These are phyloP conservation scores for Triplophysa dalaica DNA, from an alignment of 2,113 vertebrate genomes.

Conservation along the genomic window DNA sequence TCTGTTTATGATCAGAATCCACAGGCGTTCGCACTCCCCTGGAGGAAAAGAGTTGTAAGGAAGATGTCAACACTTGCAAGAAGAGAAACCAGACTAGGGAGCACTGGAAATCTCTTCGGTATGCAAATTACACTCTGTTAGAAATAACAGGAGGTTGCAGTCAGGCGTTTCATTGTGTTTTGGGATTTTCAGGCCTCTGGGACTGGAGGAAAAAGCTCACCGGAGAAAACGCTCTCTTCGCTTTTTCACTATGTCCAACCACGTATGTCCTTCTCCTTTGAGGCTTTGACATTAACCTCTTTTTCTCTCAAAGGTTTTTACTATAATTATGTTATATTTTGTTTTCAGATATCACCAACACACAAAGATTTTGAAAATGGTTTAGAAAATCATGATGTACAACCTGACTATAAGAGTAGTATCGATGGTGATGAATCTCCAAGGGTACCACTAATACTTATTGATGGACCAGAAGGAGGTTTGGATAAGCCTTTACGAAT, in stretches of 20 bases:
- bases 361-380: slow-evolving; percentile 14
- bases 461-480: slow-evolving; percentile 53
- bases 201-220: slow-evolving; percentile 37
- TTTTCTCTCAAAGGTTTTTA: neutral
- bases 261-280: slow-evolving; percentile 29
- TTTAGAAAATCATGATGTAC: slow-evolving; percentile 1
- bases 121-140: neutral
- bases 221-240: slow-evolving; percentile 53
- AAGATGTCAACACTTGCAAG: slow-evolving; percentile 25
- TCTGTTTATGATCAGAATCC: slow-evolving; percentile 38
- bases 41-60: slow-evolving; percentile 4
- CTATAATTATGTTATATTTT: neutral
- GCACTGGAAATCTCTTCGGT: slow-evolving; percentile 41
- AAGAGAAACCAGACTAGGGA: slow-evolving; percentile 27
- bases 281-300: neutral
- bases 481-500: neutral
- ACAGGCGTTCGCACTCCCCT: slow-evolving; percentile 34
- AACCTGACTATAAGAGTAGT: neutral
- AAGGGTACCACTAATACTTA: slow-evolving; percentile 45
- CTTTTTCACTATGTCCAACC: slow-evolving; percentile 51
- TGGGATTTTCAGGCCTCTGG: slow-evolving; percentile 37
- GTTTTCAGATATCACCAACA: slow-evolving; percentile 13
- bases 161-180: slow-evolving; percentile 9
- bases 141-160: neutral
- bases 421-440: neutral